Evolutionary conservation across 2,113 vertebrate genomes (phyloP).

Genomic region (Onychostoma macrolepis): DNA sequence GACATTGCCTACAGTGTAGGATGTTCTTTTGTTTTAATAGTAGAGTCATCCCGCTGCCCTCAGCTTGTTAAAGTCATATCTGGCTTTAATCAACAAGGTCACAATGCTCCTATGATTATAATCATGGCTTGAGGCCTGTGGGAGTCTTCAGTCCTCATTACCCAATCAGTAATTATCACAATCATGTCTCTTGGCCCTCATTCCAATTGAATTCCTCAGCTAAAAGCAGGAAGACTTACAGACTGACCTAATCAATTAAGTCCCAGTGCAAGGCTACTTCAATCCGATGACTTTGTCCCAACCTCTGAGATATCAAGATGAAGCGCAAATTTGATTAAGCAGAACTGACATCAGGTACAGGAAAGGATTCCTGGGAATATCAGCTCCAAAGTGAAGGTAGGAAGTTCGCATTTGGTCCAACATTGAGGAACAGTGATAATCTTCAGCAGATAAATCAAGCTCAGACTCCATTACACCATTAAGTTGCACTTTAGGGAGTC

Average conservation of each 20-base stretch:
- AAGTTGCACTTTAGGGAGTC: conserved; percentile 34
- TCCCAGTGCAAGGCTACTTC: conserved; percentile 60
- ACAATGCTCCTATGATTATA: conserved; percentile 63
- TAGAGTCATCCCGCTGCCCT: conserved; percentile 54
- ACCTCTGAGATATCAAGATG: conserved; percentile 67
- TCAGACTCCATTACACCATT: conserved; percentile 45
- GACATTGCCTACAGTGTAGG: conserved; percentile 24
- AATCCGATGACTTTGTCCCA: conserved; percentile 62
- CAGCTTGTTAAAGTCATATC: conserved; percentile 62
- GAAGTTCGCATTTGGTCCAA: conserved; percentile 9
- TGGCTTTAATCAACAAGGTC: conserved; percentile 64
- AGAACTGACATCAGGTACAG: conserved; percentile 47
- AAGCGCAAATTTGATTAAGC: conserved; percentile 59
- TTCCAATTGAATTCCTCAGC: conserved; percentile 64
- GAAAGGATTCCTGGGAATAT: conserved; percentile 43
- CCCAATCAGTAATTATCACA: conserved; percentile 72
- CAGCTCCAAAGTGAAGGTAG: conserved; percentile 46
- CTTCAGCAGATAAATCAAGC: conserved; percentile 56
- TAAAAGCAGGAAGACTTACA: conserved; percentile 59
- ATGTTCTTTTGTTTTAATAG: conserved; percentile 22
- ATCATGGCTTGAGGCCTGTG: conserved; percentile 61
- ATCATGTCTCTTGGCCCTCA: conserved; percentile 63
- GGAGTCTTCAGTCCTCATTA: conserved; percentile 65
- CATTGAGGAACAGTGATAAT: conserved; percentile 31
- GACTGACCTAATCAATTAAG: conserved; percentile 68